Base-by-base conservation (phyloP, 30 jellyfish, hydroid and myxozoan genomes). In the Rhopilema esculentum region DNA sequence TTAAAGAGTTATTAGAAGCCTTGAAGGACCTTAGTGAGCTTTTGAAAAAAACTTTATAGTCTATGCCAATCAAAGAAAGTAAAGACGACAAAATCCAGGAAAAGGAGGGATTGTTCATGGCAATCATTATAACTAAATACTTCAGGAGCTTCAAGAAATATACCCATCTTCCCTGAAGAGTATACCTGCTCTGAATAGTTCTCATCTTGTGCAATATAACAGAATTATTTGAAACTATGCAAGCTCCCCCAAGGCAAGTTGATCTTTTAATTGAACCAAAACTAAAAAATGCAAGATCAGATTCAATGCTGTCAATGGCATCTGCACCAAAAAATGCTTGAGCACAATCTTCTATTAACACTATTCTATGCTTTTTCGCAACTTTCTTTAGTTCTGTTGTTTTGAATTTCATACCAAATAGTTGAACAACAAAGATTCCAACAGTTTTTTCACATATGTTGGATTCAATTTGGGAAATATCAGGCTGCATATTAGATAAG, bases 171-270 rank as follows among this genome's bases (percentile, higher is more conserved):
- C 90, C 82, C 82, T 77, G 96, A 66, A 63, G 4, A 1, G 69
- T 20, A 53, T 88, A 88, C 1, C 23, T 17, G 9, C 52, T 40
- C 16, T 88, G 96, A 8, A 77, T 52, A 15, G 17, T 1, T 30
- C 91, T 48, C 96, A 88, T 88, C 53, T 49, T 88, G 28, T 22
- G 66, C 49, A 68, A 68, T 4, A 88, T 18, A 1, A 2, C 40
- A 26, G 91, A 66, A 33, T 88, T 61, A 19, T 69, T 77, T 25
- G 52, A 17, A 26, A 76, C 83, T 23, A 63, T 49, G 20, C 85
- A 50, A 4, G 96, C 96, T 50, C 96, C 96, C 22, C 96, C 96
- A 16, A 88, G 76, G 70, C 96, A 76, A 30, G 91, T 88, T 32
- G 48, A 51, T 19, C 89, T 29, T 65, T 88, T 88, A 23, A 88